A percentile compares a stretch with the other conserved stretches of the same genome.
Conservation (phyloP, 2,888 invertebrate genomes). For the Protonemura montana region DNA sequence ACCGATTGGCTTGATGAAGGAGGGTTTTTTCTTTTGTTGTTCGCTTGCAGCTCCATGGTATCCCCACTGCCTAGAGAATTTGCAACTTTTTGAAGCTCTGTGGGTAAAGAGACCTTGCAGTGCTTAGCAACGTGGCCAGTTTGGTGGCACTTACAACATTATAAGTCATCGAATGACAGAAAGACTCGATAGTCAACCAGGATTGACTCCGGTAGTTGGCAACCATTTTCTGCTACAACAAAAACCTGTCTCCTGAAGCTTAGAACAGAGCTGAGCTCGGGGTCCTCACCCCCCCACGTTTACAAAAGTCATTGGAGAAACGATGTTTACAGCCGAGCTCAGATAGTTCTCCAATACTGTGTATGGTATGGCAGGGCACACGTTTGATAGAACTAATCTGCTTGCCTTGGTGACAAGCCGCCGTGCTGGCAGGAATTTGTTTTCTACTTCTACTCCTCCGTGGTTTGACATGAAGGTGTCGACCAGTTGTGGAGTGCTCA, state of each 20-base stretch:
- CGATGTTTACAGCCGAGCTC: neutral
- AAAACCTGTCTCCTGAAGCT: conserved; percentile 7
- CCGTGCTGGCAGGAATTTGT: conserved; percentile 2
- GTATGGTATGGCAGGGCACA: neutral
- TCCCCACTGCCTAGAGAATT: no score
- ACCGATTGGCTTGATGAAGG: no score
- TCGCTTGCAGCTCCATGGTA: no score
- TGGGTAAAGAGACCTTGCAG: neutral
- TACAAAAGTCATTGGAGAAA: neutral
- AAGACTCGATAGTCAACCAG: neutral
- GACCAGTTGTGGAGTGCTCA: neutral
- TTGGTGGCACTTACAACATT: neutral
- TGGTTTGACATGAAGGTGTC: neutral
- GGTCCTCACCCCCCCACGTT: neutral
- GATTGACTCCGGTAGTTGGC: neutral
- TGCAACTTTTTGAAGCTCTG: no score
- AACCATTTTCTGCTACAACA: neutral
- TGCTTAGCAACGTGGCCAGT: neutral
- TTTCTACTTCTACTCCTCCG: neutral
- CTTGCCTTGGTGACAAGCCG: neutral
- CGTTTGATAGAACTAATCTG: conserved; percentile 21
- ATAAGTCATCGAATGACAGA: neutral
- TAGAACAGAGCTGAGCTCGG: neutral
- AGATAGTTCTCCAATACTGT: neutral
- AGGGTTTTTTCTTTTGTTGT: no score